Base-by-base conservation (phyloP, 2,797 vertebrate species). In the Acanthurus lineatus region DNA sequence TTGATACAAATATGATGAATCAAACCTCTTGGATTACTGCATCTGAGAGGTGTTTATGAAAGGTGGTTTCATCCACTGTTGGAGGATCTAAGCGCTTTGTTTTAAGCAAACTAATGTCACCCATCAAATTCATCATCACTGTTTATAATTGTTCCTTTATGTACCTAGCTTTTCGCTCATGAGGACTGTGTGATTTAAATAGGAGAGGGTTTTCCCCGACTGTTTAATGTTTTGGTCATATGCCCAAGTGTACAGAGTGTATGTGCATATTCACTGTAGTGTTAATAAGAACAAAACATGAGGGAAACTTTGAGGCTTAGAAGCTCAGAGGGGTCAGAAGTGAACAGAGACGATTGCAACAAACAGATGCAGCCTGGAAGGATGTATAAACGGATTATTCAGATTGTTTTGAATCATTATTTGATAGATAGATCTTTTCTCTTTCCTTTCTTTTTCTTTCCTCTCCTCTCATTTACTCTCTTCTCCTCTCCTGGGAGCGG, bases 401-500 rank as follows among this genome's bases (percentile, higher is more conserved):
- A 25, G 20, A 44, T 68, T 4, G 35, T 72, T 61, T 22, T 28
- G 3, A 38, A n/a, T 62, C 42, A 22, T 32, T 25, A 49, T 47
- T 61, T 14, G 15, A 38, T 25, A 19, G 35, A 65, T 61, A 2
- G 65, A 28, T 48, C 5, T 16, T 28, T 56, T 9, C 52, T 44
- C 16, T 35, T 9, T 58, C 35, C 14, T 52, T 5, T 74, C 63
- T 51, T 61, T 22, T 69, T 48, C 64, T 65, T 22, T 44, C 25
- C 15, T 12, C 42, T 40, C 16, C n/a, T 42, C 25, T 22, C 48
- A 45, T 22, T 75, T 76, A 62, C 25, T 45, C 70, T 77, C 52
- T 53, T 20, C 64, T 66, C 57, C 38, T 74, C 81, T 80, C 81
- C 70, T 40, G 84, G 74, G 84, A 88, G 65, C 3, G 15, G 81